These are phyloP conservation scores for Pomatorhinus ruficollis DNA, from an alignment of 2,113 vertebrate genomes.

Conservation along the genomic window DNA sequence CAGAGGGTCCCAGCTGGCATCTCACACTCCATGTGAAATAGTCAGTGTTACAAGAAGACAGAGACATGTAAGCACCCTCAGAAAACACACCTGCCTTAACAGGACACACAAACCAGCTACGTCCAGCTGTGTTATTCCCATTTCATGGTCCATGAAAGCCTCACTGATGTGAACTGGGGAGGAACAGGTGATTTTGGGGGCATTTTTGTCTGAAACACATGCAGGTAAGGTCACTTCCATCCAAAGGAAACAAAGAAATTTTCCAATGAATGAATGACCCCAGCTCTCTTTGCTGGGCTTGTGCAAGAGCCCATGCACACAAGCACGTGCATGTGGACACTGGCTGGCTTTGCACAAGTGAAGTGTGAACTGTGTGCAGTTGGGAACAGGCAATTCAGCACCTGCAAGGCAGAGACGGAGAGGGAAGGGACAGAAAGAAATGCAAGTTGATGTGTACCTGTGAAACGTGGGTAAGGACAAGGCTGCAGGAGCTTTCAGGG, in stretches of 20 bases:
- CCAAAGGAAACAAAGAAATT: background rate
- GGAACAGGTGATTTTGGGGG: background rate
- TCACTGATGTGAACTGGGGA: background rate
- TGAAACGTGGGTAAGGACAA: background rate
- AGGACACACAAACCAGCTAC: background rate
- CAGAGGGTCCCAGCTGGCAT: background rate
- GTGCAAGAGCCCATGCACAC: background rate
- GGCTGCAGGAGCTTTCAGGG: constrained; percentile 69
- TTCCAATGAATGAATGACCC: background rate
- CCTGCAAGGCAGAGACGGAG: background rate
- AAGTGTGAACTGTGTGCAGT: rapidly evolving
- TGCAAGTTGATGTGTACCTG: background rate
- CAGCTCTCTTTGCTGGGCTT: background rate
- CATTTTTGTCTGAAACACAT: background rate
- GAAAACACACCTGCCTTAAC: background rate
- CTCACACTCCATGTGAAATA: background rate
- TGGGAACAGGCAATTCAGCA: background rate
- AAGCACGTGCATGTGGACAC: rapidly evolving
- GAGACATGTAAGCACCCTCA: background rate
- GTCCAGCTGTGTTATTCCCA: background rate
- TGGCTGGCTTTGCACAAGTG: background rate
- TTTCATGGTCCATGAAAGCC: background rate
- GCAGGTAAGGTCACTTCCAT: background rate
- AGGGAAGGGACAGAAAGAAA: background rate
- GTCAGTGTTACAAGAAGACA: background rate